phyloP scores from a whole-genome alignment of 2,797 vertebrate species.

The Gadopsis marmoratus region DNA sequence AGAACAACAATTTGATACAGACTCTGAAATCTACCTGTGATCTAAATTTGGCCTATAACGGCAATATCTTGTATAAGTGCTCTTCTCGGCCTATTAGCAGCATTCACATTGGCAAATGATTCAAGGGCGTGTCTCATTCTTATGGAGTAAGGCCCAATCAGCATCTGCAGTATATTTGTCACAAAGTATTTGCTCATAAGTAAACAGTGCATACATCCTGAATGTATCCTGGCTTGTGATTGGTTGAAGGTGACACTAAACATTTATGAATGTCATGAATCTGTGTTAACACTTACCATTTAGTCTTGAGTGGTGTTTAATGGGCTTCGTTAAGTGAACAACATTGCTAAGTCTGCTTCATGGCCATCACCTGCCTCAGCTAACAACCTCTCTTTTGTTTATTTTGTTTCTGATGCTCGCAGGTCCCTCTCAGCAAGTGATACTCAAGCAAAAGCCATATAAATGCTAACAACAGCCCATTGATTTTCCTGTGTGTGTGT shows the following conservation, averaged over 20 bases:
- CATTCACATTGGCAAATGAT: conserved; percentile 26
- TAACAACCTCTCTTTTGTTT: conserved; percentile 37
- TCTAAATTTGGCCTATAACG: conserved; percentile 51
- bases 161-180: conserved; percentile 13
- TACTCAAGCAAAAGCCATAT: conserved; percentile 72
- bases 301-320: conserved; percentile 64
- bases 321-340: conserved; percentile 69
- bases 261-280: conserved; percentile 66
- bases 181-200: conserved; percentile 20
- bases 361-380: conserved; percentile 40
- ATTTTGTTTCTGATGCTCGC: conserved; percentile 47
- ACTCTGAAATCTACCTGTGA: conserved; percentile 52
- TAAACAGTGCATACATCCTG: conserved; percentile 25
- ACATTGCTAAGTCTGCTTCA: conserved; percentile 47
- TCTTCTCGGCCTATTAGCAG: conserved; percentile 35
- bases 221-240: conserved; percentile 23
- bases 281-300: conserved; percentile 45
- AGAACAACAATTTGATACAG: conserved; percentile 32
- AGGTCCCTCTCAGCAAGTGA: conserved; percentile 51
- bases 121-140: neutral
- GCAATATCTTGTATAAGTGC: conserved; percentile 9
- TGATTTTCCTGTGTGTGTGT: conserved; percentile 62
- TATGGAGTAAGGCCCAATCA: conserved; percentile 6
- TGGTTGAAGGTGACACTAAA: conserved; percentile 58
- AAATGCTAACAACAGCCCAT: conserved; percentile 77